These are phyloP conservation scores for Frieseomelitta varia DNA, from an alignment of 1,140 invertebrate species.

Conservation along the genomic window DNA sequence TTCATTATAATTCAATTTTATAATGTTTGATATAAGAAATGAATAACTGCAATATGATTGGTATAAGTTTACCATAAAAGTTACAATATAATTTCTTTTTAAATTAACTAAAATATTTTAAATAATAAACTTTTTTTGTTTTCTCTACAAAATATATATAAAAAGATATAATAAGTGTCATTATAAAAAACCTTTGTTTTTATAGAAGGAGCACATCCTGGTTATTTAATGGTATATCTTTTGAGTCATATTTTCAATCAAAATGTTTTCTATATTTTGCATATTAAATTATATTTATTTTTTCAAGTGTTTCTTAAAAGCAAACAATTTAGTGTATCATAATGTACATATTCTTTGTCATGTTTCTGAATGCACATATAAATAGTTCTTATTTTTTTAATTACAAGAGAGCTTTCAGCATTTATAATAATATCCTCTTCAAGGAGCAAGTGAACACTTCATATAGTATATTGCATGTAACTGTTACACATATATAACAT, in stretches of 20 bases:
- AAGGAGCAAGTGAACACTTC: background rate
- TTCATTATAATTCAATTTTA: background rate
- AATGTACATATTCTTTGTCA: slow-evolving; percentile 26
- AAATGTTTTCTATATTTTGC: slow-evolving; percentile 29
- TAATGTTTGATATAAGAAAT: background rate
- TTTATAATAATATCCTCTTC: slow-evolving; percentile 21
- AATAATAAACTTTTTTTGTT: background rate
- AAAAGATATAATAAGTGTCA: slow-evolving; percentile 14
- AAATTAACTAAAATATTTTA: slow-evolving; percentile 4
- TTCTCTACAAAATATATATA: background rate
- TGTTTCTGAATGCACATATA: slow-evolving; percentile 37
- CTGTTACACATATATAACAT: slow-evolving; percentile 19
- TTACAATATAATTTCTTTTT: background rate
- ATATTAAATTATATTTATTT: slow-evolving; percentile 23
- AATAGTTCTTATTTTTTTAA: slow-evolving; percentile 23
- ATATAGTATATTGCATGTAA: slow-evolving; percentile 41
- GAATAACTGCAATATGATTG: background rate
- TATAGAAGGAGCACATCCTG: slow-evolving; percentile 47
- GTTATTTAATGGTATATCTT: slow-evolving; percentile 49
- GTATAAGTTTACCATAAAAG: background rate
- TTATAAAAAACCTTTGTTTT: slow-evolving; percentile 30
- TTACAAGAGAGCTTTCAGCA: slow-evolving; percentile 6
- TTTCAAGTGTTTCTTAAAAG: background rate
- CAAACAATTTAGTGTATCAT: slow-evolving; percentile 4
- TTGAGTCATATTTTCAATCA: slow-evolving; percentile 38